A percentile compares a stretch with the other conserved stretches of the same genome.
Conservation (phyloP, 35 echinoderm and acorn worm genomes). For the Holothuria glaberrima region DNA sequence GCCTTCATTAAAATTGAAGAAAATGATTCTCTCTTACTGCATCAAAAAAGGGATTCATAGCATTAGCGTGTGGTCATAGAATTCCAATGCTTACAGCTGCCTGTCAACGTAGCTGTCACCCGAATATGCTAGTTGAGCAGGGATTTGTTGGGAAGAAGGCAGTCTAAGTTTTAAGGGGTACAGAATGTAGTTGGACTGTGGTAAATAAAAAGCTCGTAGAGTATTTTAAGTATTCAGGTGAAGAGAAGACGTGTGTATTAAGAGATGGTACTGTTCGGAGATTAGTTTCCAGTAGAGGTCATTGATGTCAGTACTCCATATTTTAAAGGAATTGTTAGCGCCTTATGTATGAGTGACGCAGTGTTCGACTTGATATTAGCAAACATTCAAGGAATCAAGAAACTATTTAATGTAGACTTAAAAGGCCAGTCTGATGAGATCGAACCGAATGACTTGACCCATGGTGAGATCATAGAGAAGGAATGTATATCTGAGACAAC, state of each 20-base stretch:
- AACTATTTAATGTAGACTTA: not conserved
- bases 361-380: conserved; percentile 20
- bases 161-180: conserved; percentile 5
- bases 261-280: conserved; percentile 28
- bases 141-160: not conserved
- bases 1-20: no score
- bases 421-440: not conserved
- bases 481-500: not conserved
- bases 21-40: no score
- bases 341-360: not conserved
- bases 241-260: not conserved
- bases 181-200: conserved; percentile 19
- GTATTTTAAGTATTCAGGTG: not conserved
- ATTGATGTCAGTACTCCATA: conserved; percentile 30
- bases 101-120: not conserved
- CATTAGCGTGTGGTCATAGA: not conserved
- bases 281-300: not conserved
- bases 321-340: conserved; percentile 13
- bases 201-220: not conserved
- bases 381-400: not conserved
- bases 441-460: no score
- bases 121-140: not conserved
- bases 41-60: no score
- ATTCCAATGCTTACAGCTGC: not conserved
- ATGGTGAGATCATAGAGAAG: not conserved